Evolutionary conservation across 35 echinoderm and acorn worm genomes (phyloP).

Genomic region (Heliocidaris erythrogramma): DNA sequence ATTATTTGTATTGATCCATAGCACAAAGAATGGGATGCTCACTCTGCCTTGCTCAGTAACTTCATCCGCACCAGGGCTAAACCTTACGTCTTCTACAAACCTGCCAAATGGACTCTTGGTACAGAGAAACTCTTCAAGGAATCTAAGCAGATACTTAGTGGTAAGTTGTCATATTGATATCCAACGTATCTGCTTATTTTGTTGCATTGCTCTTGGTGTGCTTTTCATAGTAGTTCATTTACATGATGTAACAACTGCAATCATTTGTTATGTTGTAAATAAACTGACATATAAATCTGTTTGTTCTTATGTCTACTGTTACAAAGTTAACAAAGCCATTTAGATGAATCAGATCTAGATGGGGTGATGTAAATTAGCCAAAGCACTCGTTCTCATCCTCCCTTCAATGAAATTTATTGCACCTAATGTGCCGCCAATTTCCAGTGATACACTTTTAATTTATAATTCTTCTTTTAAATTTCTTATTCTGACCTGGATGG

Average conservation of each 20-base stretch:
- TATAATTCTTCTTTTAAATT: too few relatives aligned
- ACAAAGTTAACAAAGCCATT: too few relatives aligned
- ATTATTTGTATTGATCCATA: slow-evolving; percentile 29
- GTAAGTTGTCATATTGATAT: slow-evolving; percentile 48
- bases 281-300: background rate
- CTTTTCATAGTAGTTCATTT: background rate
- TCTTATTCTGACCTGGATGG: too few relatives aligned
- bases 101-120: slow-evolving; percentile 55
- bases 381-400: too few relatives aligned
- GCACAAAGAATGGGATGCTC: slow-evolving; percentile 92
- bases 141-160: slow-evolving; percentile 68
- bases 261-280: background rate
- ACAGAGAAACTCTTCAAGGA: slow-evolving; percentile 67
- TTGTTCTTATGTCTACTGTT: background rate
- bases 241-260: background rate
- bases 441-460: too few relatives aligned
- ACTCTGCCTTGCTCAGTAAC: slow-evolving; percentile 59
- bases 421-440: too few relatives aligned
- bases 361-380: too few relatives aligned
- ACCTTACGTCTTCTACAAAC: slow-evolving; percentile 83
- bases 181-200: too few relatives aligned
- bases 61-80: slow-evolving; percentile 96
- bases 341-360: too few relatives aligned
- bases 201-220: background rate
- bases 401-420: background rate